Evolutionary conservation across 2,113 vertebrate species (phyloP), one percentile per base, ranked within the genome.

Genomic region (Passer montanus): DNA sequence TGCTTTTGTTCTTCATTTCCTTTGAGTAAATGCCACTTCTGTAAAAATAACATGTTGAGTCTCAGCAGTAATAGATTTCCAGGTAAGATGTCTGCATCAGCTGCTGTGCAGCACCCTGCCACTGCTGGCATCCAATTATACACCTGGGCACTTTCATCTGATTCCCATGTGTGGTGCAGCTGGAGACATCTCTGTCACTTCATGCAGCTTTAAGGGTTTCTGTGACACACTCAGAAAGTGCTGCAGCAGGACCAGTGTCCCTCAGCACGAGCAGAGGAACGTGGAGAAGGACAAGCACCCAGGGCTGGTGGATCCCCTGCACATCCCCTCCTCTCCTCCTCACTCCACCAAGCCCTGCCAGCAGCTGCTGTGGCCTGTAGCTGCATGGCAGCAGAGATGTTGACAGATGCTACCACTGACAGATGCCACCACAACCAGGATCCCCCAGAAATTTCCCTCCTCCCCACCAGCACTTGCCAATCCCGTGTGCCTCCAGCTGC

Each of bases 161-260:
- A 55, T 31, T 33, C 19, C 52, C 5, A 1, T 1, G 30, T 2
- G 0, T 9, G 11, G 15, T 4, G 1, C 0, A 0, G 37, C 43
- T 60, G 69, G 80, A 87, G 67, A 37, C 63, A 47, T 60, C 46
- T 76, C 77, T 85, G 73, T 81, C 81, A 33, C 43, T 78, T 89
- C n/a, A 28, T 0, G 0, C 35, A 62, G 66, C 41, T 81, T 46
- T 62, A 33, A 39, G 70, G 31, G 18, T 46, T 70, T 76, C 76
- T 22, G 43, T 59, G 83, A 64, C 2, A 2, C 17, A 3, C 31
- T 49, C 49, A 59, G 55, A 59, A 81, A 83, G 28, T 1, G 9
- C 55, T 94, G 21, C 68, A 67, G 69, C 76, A 90, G 73, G 24
- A 63, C 35, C 3, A 1, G 31, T 4, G 10, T 30, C 41, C 22